A percentile compares a stretch with the other conserved stretches of the same genome.
phyloP scores from a whole-genome alignment of 2,888 invertebrate species.

The Hypena proboscidalis region DNA sequence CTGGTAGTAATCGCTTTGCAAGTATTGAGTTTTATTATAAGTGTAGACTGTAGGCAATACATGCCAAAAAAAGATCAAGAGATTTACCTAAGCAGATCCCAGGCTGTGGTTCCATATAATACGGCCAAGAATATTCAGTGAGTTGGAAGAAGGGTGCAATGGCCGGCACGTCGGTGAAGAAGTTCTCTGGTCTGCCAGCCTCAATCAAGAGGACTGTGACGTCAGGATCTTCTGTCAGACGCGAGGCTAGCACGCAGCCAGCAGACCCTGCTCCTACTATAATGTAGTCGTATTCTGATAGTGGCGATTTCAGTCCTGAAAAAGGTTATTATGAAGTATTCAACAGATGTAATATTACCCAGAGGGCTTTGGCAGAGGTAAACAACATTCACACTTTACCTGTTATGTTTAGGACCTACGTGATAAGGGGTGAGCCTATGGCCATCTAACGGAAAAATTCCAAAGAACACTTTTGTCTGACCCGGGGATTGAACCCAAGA shows the following conservation, averaged over 20 bases:
- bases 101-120: constrained; percentile 84
- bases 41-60: too few species aligned
- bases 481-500: too few species aligned
- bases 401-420: too few species aligned
- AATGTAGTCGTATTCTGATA: constrained; percentile 82
- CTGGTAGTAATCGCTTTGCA: too few species aligned
- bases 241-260: constrained; percentile 80
- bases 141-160: constrained; percentile 84
- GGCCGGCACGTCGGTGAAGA: constrained; percentile 82
- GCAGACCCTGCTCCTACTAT: constrained; percentile 86
- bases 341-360: too few species aligned
- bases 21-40: too few species aligned
- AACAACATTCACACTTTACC: background rate
- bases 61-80: too few species aligned
- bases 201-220: constrained; percentile 87
- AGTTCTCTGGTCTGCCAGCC: constrained; percentile 72
- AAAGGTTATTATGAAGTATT: constrained; percentile 6
- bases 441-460: too few species aligned
- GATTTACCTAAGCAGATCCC: constrained; percentile 77
- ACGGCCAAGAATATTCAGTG: constrained; percentile 86
- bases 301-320: constrained; percentile 65
- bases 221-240: constrained; percentile 76
- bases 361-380: too few species aligned
- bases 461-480: too few species aligned
- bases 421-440: too few species aligned